These are phyloP conservation scores for Camelus bactrianus DNA, from an alignment of 2,113 vertebrate genomes.

Conservation along the genomic window DNA sequence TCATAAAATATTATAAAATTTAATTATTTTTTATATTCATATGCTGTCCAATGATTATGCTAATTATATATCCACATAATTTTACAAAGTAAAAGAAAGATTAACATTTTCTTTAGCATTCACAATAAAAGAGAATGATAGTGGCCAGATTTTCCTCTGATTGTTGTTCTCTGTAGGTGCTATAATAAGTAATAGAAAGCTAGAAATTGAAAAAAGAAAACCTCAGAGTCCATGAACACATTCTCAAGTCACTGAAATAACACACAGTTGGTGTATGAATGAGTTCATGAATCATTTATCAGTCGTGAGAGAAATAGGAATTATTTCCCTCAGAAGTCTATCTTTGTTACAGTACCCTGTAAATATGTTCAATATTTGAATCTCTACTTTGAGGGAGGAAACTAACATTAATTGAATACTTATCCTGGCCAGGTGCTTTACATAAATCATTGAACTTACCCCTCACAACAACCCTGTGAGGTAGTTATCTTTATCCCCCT, in stretches of 20 bases:
- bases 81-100: conserved; percentile 1
- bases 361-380: conserved; percentile 55
- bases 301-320: conserved; percentile 55
- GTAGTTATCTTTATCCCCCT: neutral
- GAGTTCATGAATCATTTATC: conserved; percentile 71
- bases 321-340: conserved; percentile 53
- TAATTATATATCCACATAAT: neutral
- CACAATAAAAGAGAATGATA: neutral
- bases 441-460: neutral
- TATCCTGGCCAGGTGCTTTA: neutral
- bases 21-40: neutral
- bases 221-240: conserved; percentile 2
- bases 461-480: neutral
- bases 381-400: conserved; percentile 14
- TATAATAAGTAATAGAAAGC: neutral
- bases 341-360: conserved; percentile 25
- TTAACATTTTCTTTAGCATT: neutral
- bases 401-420: conserved; percentile 37
- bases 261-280: conserved; percentile 56
- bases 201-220: conserved; percentile 35
- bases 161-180: neutral
- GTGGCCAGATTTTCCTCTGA: neutral
- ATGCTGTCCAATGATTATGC: neutral
- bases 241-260: conserved; percentile 61
- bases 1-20: neutral